Base-by-base conservation (phyloP, 2,888 invertebrate genomes). In the Protodeltote pygarga region DNA sequence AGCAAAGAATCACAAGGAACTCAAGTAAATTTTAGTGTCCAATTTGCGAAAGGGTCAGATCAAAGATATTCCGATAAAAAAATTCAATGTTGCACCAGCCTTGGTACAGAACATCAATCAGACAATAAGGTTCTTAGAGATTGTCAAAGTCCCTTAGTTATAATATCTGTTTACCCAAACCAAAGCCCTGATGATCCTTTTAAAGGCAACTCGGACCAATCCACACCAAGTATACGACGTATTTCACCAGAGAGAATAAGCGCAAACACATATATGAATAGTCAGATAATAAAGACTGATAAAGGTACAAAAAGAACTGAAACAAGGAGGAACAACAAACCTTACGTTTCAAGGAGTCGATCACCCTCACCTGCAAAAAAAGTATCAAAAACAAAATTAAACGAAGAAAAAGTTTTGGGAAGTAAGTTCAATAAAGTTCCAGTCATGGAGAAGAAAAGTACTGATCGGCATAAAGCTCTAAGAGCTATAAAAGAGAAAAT, bases 161-260 rank as follows among this genome's bases (percentile, higher is more conserved):
- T 90, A 8, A 90, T 91, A 81, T 89, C 91, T 2, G 89, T 91
- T 2, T 90, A 85, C 63, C 85, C 87, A 8, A 83, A 81, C 44
- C 67, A 71, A 46, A 77, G 76, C 19, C 49, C 64, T n/a, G 42
- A 47, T 13, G 71, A 74, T 5, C n/a, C n/a, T n/a, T n/a, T n/a
- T 53, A 45, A 15, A 38, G 39, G 9, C 62, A 53, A 48, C 41
- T 53, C 23, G 45, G 5, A 3, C 28, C 10, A 0, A 23, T 5
- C 9, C 6, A 33, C 13, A 3, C 6, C 4, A 8, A 25, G 24
- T 13, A 10, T 23, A 8, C 35, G 5, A 9, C 27, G 3, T 19
- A 3, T 25, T n/a, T 28, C 44, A 5, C 45, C 51, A 3, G 1
- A 5, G 1, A 29, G 3, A 25, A 4, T 23, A 1, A 31, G 5